phyloP scores from a whole-genome alignment of 2,113 vertebrate genomes.

The Motacilla alba region DNA sequence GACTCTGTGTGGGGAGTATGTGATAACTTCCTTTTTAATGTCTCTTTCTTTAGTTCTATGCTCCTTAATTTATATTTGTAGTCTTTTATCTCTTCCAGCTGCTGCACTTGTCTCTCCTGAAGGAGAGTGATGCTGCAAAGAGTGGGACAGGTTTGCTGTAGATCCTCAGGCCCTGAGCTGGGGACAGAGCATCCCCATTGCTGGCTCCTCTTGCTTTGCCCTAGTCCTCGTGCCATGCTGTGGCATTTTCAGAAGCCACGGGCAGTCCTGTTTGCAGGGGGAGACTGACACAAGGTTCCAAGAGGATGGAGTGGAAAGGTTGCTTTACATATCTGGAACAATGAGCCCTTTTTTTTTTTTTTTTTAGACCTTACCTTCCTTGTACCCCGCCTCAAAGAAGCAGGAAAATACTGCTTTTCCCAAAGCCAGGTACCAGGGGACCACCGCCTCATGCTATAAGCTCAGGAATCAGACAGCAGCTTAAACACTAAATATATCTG shows the following conservation, averaged over 20 bases:
- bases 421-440: background rate
- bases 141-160: background rate
- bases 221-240: background rate
- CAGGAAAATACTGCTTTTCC: background rate
- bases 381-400: background rate
- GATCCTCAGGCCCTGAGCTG: background rate
- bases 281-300: fast-evolving
- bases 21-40: background rate
- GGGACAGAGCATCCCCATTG: background rate
- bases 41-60: background rate
- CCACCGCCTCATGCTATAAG: background rate
- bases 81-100: background rate
- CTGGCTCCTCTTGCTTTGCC: background rate
- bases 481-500: slow-evolving; percentile 13
- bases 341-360: background rate
- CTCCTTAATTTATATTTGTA: background rate
- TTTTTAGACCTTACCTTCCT: background rate
- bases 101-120: background rate
- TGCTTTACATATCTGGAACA: background rate
- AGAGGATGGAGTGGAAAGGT: background rate
- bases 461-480: background rate
- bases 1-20: background rate
- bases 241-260: background rate
- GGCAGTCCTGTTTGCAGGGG: background rate
- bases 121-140: background rate